Percentiles rank a stretch among this genome's conserved stretches.
Conservation (phyloP, 2,888 invertebrate genomes). For the Mythimna albipuncta region DNA sequence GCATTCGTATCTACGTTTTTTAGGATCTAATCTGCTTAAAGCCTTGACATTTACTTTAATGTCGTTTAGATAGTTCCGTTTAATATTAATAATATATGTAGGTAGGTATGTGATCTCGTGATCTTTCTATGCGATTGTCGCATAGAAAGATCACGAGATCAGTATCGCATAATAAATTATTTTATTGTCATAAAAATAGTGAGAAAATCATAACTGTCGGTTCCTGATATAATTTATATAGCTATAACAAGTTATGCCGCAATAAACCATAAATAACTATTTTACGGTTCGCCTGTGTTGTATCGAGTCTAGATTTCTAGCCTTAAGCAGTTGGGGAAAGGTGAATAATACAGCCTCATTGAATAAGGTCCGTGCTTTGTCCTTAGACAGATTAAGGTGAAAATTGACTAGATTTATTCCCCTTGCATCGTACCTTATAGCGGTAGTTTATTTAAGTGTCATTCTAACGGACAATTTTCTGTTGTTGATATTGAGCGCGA, state of each 20-base stretch:
- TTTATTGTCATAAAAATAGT: conserved; percentile 27
- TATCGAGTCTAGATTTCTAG: conserved; percentile 71
- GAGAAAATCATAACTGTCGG: conserved; percentile 18
- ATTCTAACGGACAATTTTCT: conserved; percentile 47
- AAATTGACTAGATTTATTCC: conserved; percentile 64
- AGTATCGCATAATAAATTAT: conserved; percentile 13
- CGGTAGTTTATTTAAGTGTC: conserved; percentile 57
- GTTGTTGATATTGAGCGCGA: conserved; percentile 36
- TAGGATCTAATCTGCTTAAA: conserved; percentile 11
- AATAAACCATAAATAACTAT: conserved; percentile 66
- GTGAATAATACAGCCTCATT: conserved; percentile 71
- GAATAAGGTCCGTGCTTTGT: conserved; percentile 64
- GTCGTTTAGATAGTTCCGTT: conserved; percentile 12
- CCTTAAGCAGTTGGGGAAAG: conserved; percentile 71
- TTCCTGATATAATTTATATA: conserved; percentile 40
- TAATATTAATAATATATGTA: neutral
- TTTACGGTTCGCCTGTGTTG: conserved; percentile 64
- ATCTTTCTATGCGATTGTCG: conserved; percentile 7
- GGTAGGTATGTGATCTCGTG: neutral
- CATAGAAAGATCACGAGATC: too few species aligned
- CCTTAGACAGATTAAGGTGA: conserved; percentile 63
- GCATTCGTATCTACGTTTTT: conserved; percentile 6
- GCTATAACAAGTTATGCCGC: conserved; percentile 33
- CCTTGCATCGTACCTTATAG: conserved; percentile 38
- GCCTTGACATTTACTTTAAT: conserved; percentile 34